Conservation (phyloP, 2,888 invertebrate species). For the Elegia similella region DNA sequence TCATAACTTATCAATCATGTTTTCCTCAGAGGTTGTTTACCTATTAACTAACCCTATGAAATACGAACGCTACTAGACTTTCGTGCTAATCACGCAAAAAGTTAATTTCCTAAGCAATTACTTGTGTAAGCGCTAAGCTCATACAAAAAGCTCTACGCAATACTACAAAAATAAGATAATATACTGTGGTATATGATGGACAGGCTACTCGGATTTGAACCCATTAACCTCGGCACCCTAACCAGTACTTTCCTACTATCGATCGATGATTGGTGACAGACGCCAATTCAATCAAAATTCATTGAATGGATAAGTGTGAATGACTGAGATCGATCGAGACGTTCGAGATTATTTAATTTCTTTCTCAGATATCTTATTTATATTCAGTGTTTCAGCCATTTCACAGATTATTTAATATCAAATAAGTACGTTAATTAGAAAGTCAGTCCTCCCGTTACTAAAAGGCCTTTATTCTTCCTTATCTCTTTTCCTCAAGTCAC, state of each 20-base stretch:
- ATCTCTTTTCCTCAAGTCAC: no score
- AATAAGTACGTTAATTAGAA: no score
- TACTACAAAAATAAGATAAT: neutral
- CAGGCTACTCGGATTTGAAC: neutral
- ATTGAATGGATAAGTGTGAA: no score
- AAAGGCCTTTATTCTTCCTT: no score
- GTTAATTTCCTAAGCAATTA: neutral
- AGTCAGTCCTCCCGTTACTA: no score
- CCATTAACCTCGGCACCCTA: neutral
- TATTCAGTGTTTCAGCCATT: no score
- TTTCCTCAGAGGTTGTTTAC: neutral
- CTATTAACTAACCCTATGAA: neutral
- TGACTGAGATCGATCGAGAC: no score
- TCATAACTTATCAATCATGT: neutral
- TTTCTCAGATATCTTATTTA: no score
- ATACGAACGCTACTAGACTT: neutral
- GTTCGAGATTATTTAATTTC: no score
- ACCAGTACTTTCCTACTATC: neutral
- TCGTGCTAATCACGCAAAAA: conserved; percentile 3
- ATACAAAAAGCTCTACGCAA: neutral
- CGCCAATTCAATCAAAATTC: neutral
- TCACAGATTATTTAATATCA: no score
- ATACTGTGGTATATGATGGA: neutral
- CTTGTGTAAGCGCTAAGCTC: neutral
- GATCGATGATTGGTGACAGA: neutral